Percentiles rank a stretch among this genome's conserved stretches.
phyloP scores from a whole-genome alignment of 2,888 invertebrate genomes.

The Tetranychus piercei region DNA sequence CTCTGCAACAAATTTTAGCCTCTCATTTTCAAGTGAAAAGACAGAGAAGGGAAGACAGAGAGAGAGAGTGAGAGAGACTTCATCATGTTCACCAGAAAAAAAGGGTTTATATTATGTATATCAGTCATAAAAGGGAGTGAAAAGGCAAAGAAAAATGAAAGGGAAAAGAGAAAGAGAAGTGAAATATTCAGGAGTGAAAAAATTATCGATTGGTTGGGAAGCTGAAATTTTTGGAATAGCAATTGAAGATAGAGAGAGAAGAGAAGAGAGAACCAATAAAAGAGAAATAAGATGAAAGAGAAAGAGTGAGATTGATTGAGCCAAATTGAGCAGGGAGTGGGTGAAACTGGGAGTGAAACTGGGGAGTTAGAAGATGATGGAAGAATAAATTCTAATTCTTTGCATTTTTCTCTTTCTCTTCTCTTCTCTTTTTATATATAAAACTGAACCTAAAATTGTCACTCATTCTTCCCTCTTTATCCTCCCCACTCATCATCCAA shows the following conservation, averaged over 20 bases:
- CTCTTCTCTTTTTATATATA: no score
- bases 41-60: conserved; percentile 6
- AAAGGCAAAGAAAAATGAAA: background rate
- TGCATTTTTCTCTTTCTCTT: background rate
- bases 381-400: background rate
- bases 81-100: conserved; percentile 4
- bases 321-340: background rate
- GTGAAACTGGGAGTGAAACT: conserved; percentile 1
- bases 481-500: background rate
- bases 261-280: background rate
- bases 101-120: background rate
- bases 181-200: background rate
- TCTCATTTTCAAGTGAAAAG: background rate
- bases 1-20: background rate
- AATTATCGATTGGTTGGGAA: background rate
- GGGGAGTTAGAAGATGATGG: background rate
- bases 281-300: conserved; percentile 8
- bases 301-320: conserved; percentile 7
- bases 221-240: conserved; percentile 1
- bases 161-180: conserved; percentile 1
- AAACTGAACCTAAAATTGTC: background rate
- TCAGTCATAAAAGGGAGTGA: conserved; percentile 1
- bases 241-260: background rate
- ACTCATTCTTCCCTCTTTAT: background rate
- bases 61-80: background rate